Conservation (phyloP, 1,140 invertebrate genomes). For the Drosophila tristis region DNA sequence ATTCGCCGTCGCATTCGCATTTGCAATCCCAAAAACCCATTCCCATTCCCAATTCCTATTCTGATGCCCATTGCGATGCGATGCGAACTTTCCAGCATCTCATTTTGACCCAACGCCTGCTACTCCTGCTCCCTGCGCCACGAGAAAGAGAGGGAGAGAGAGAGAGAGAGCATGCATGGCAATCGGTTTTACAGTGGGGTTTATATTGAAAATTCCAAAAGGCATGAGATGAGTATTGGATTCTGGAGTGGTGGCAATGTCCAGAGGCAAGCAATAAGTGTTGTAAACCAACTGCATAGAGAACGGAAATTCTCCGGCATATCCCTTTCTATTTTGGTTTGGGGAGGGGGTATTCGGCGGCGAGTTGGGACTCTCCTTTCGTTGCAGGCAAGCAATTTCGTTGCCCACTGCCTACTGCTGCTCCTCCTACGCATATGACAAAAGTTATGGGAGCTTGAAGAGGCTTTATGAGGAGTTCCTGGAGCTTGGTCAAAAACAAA, state of each 20-base stretch:
- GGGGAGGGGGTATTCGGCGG: too few relatives aligned
- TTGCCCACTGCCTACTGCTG: too few relatives aligned
- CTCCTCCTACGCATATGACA: slow-evolving; percentile 44
- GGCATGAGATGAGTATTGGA: not conserved
- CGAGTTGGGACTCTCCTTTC: too few relatives aligned
- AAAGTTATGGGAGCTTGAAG: slow-evolving; percentile 54
- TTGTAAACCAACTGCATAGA: slow-evolving; percentile 39
- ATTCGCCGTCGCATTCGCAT: not conserved
- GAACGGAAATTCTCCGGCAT: too few relatives aligned
- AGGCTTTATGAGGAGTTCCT: slow-evolving; percentile 35
- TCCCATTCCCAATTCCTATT: not conserved
- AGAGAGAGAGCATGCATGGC: slow-evolving; percentile 10
- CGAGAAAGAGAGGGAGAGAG: not conserved
- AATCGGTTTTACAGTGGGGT: slow-evolving; percentile 43
- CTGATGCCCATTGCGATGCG: slow-evolving; percentile 9
- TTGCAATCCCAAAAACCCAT: slow-evolving; percentile 6
- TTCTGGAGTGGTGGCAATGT: not conserved
- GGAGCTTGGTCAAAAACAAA: slow-evolving; percentile 50
- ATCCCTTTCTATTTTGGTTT: too few relatives aligned
- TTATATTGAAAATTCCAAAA: slow-evolving; percentile 49
- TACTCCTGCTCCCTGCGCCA: too few relatives aligned
- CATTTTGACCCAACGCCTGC: slow-evolving; percentile 37
- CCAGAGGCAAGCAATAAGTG: slow-evolving; percentile 19
- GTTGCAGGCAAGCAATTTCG: too few relatives aligned
- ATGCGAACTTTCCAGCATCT: slow-evolving; percentile 46